These are phyloP conservation scores for Agrotis segetum DNA, from an alignment of 2,888 invertebrate species.

Conservation along the genomic window DNA sequence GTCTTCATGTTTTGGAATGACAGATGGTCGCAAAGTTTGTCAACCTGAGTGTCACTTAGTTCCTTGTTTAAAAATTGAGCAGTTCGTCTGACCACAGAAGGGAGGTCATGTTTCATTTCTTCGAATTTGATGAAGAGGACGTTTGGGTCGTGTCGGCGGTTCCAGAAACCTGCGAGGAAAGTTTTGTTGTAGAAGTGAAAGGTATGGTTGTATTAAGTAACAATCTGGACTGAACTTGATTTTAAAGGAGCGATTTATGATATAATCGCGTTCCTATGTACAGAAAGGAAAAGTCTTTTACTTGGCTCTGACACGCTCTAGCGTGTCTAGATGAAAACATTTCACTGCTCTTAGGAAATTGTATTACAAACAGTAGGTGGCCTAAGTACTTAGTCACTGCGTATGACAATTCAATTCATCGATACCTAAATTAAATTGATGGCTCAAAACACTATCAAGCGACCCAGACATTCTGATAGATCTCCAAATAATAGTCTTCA, in stretches of 20 bases:
- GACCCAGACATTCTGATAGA: background rate
- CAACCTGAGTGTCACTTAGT: constrained; percentile 92
- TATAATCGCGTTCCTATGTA: background rate
- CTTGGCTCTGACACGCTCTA: no score
- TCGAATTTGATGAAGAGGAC: constrained; percentile 95
- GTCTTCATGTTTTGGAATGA: constrained; percentile 95
- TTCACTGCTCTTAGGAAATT: background rate
- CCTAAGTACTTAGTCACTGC: no score
- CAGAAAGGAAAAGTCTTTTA: background rate
- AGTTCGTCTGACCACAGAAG: constrained; percentile 92
- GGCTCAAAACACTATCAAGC: no score
- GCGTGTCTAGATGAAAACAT: background rate
- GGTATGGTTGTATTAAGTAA: background rate
- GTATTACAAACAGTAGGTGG: no score
- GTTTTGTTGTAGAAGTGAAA: background rate
- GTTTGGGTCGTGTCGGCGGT: constrained; percentile 93
- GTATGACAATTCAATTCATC: no score
- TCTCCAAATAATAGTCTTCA: background rate
- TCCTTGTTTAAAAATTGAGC: constrained; percentile 93
- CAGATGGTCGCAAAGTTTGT: constrained; percentile 93
- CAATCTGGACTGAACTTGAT: background rate
- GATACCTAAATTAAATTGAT: background rate
- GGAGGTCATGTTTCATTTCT: constrained; percentile 94
- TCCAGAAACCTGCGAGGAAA: constrained; percentile 92
- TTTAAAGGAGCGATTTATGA: background rate